Percentiles rank a stretch among this genome's conserved stretches.
Conservation (phyloP, 1,140 invertebrate genomes). For the Ceratina calcarata region DNA sequence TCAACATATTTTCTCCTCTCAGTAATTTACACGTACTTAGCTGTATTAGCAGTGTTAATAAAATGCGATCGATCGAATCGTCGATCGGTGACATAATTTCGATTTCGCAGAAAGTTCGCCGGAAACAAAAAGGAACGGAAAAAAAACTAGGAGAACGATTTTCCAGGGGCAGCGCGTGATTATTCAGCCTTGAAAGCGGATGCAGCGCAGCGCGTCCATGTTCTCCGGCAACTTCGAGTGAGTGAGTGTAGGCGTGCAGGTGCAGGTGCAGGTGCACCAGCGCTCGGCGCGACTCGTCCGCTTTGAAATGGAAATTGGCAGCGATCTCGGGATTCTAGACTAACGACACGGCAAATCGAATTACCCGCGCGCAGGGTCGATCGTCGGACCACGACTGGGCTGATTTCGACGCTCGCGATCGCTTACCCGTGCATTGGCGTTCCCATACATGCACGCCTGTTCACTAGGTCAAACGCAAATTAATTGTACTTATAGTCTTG, state of each 20-base stretch:
- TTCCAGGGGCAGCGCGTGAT: background rate
- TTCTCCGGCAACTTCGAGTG: background rate
- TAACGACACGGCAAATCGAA: constrained; percentile 65
- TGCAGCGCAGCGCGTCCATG: too few relatives aligned
- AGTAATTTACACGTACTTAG: too few relatives aligned
- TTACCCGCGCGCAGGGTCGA: constrained; percentile 52
- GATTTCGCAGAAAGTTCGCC: too few relatives aligned
- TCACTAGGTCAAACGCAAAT: too few relatives aligned
- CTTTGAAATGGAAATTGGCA: constrained; percentile 66
- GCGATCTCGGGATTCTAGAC: constrained; percentile 60
- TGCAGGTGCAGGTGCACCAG: background rate
- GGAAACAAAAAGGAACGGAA: too few relatives aligned
- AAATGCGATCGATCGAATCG: too few relatives aligned
- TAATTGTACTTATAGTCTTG: background rate
- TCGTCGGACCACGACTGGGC: constrained; percentile 31
- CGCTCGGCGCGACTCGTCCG: constrained; percentile 22
- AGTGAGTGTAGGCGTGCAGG: background rate
- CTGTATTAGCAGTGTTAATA: too few relatives aligned
- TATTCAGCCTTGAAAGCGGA: constrained; percentile 5
- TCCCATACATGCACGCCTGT: background rate
- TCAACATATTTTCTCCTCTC: too few relatives aligned
- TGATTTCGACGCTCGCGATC: constrained; percentile 23
- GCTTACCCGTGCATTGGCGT: constrained; percentile 1
- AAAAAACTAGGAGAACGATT: background rate
- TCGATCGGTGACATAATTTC: too few relatives aligned